Evolutionary conservation across 2,888 invertebrate species (phyloP).

Genomic region (Odontothrips loti): DNA sequence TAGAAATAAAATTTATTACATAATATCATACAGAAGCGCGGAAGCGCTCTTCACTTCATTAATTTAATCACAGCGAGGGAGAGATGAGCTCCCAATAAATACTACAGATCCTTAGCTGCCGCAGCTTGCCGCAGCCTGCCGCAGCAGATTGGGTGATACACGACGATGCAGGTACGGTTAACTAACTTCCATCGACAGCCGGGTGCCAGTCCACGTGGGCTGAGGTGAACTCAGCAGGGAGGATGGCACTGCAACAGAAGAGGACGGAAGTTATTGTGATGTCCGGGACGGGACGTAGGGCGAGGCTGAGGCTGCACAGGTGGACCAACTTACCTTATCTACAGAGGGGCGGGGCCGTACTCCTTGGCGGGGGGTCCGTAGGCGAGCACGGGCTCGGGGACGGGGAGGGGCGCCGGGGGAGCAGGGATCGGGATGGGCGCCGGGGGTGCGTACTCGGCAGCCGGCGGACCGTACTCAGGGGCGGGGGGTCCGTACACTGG

Average conservation of each 20-base stretch:
- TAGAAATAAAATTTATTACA: background rate
- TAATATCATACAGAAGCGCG: background rate
- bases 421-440: background rate
- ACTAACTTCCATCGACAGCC: background rate
- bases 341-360: background rate
- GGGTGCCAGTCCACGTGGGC: background rate
- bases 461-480: background rate
- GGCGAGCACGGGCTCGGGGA: background rate
- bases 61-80: conserved; percentile 7
- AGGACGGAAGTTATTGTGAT: background rate
- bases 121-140: background rate
- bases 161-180: background rate
- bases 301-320: background rate
- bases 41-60: background rate
- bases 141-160: background rate
- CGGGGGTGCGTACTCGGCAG: background rate
- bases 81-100: background rate
- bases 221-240: background rate
- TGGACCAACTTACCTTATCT: background rate
- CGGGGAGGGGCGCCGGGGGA: background rate
- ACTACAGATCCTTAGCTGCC: background rate
- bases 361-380: background rate
- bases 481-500: background rate
- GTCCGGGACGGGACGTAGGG: background rate
- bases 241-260: background rate